Percentiles rank a stretch among this genome's conserved stretches.
Evolutionary conservation across 2,888 invertebrate genomes (phyloP).

Genomic region (Conistra vaccinii): DNA sequence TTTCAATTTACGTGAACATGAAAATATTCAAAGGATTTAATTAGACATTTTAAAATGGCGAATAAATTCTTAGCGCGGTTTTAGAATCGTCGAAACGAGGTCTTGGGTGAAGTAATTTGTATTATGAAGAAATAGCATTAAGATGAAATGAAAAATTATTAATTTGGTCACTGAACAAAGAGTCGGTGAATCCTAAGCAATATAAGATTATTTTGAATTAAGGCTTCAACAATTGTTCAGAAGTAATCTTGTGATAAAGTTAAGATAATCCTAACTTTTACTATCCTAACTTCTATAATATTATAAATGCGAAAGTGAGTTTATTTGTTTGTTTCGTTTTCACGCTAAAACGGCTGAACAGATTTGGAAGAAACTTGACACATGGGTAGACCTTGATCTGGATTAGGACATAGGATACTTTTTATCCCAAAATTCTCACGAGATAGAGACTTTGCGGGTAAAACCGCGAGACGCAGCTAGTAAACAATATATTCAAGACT

Average conservation of each 20-base stretch:
- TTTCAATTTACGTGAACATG: conserved; percentile 46
- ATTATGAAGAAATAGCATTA: not conserved
- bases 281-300: too few relatives aligned
- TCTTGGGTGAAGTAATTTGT: conserved; percentile 27
- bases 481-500: not conserved
- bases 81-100: conserved; percentile 31
- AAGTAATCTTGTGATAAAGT: not conserved
- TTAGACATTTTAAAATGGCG: conserved; percentile 48
- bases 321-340: too few relatives aligned
- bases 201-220: not conserved
- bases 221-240: not conserved
- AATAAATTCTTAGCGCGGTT: conserved; percentile 28
- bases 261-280: not conserved
- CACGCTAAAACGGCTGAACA: too few relatives aligned
- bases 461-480: too few relatives aligned
- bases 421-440: too few relatives aligned
- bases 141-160: conserved; percentile 9
- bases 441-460: too few relatives aligned
- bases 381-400: too few relatives aligned
- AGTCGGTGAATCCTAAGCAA: not conserved
- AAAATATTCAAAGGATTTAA: conserved; percentile 56
- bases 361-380: too few relatives aligned
- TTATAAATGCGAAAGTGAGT: too few relatives aligned
- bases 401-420: too few relatives aligned
- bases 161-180: not conserved